Evolutionary conservation across 2,113 vertebrate genomes (phyloP), one percentile per base, ranked within the genome.

Genomic region (Misgurnus anguillicaudatus): DNA sequence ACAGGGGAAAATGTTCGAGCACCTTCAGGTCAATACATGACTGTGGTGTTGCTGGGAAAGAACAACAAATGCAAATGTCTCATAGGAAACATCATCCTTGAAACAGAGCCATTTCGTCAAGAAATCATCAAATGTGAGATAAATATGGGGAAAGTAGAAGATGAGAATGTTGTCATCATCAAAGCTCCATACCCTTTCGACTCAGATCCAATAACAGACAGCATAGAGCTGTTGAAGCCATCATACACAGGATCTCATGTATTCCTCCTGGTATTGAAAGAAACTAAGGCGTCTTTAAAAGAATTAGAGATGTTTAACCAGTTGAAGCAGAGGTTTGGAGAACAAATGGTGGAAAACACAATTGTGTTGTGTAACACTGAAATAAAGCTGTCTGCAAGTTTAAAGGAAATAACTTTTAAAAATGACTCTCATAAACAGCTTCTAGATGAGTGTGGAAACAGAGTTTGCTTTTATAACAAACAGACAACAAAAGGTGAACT

Each of bases 11-110:
- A 16, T 0, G 14, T 19, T 8, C 17, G 16, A 0, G 11, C 21
- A 63, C 2, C 21, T 45, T 11, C 21, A 36, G 73, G 0, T 0
- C 3, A 14, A 2, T 4, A 51, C 61, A 39, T 4, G 13, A 75
- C 58, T 5, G 42, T 75, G 4, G n/a, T 63, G 9, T 57, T 75
- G 1, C 42, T 75, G 13, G 60, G 73, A 51, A 45, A 75, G 58
- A 75, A 24, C 17, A 41, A 42, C 6, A 4, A 2, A 11, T 16
- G 51, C 24, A 64, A 64, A 36, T 61, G 16, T 11, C 24, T 64
- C 16, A 47, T 75, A 53, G 73, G 74, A 38, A 76, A 76, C 62
- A 53, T 60, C 24, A 75, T 75, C 5, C 57, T 75, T 11, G 31
- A 9, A 11, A 10, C 8, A n/a, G 16, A 21, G 9, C 60, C 8